Evolutionary conservation across 2,888 invertebrate genomes (phyloP), one percentile per base, ranked within the genome.

Genomic region (Emmelina monodactyla): DNA sequence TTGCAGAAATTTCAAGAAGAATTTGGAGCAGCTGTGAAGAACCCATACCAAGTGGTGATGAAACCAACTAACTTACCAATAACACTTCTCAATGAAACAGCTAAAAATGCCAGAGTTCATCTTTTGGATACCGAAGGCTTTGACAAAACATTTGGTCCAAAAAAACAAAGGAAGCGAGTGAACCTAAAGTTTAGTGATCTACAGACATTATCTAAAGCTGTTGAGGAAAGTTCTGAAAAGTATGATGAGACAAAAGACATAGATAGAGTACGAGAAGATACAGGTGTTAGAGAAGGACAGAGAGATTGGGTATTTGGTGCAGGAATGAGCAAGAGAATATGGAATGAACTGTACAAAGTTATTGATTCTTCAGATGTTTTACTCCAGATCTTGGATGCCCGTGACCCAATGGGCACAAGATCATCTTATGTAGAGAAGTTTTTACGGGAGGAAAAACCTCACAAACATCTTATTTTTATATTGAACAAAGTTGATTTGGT

Each of bases 341-440:
- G 99, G 99, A 97, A 95, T 79, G 99, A 99, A 64, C 69, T 99
- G 30, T 97, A 98, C 63, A 99, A 99, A 84, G 99, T 98, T 16
- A 88, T 99, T 35, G 99, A 99, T 68, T 97, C 98, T 2, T 96
- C 98, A 0, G 99, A 99, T 83, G 97, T 99, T 3, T 73, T 99
- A 11, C 72, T 99, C 16, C 96, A 98, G 78, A 91, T 99, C 2
- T 79, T 99, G 40, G 99, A 99, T 82, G 97, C 97, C 0, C 85
- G 99, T 44, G 97, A 99, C 81, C 99, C 99, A 0, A 84, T 92
- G 82, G 98, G 98, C 2, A 99, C 99, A 0, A 85, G 99, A 35
- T 95, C 95, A 40, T 87, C 91, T 30, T 92, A 93, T 58, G 91
- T 99, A 35, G 88, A 97, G 63, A 92, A 93, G 47, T 98, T 92